Percentiles rank a stretch among this genome's conserved stretches.
phyloP scores from a whole-genome alignment of 2,113 vertebrate species.

The Tetraodon nigroviridis region DNA sequence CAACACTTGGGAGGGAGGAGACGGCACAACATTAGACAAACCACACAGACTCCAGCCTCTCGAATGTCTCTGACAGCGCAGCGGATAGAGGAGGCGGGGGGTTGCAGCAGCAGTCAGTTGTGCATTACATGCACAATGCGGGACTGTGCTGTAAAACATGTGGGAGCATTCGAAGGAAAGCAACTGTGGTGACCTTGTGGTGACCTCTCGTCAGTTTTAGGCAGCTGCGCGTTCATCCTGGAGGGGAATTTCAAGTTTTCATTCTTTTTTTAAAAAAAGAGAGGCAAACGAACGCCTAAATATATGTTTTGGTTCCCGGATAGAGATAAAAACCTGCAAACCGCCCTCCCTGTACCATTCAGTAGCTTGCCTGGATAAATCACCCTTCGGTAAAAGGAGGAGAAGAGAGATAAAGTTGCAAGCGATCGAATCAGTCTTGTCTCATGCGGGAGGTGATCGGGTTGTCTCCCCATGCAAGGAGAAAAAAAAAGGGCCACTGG shows the following conservation, averaged over 20 bases:
- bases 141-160: conserved; percentile 2
- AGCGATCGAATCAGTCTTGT: conserved; percentile 4
- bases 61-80: conserved; percentile 23
- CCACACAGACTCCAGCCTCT: conserved; percentile 33
- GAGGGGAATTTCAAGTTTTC: conserved; percentile 26
- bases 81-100: neutral
- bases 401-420: conserved; percentile 1
- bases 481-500: neutral
- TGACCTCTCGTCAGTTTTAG: too few relatives aligned
- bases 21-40: conserved; percentile 26
- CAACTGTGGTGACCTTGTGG: too few relatives aligned
- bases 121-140: conserved; percentile 39
- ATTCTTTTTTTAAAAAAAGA: conserved; percentile 1
- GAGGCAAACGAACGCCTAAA: neutral
- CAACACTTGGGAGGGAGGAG: conserved; percentile 78
- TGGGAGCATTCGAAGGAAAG: conserved; percentile 20
- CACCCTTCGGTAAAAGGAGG: conserved; percentile 1
- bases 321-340: conserved; percentile 14
- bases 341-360: neutral
- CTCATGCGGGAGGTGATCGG: conserved; percentile 50
- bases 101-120: conserved; percentile 18
- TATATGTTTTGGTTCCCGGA: neutral
- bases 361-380: conserved; percentile 28
- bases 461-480: conserved; percentile 50
- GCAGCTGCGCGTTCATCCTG: conserved; percentile 19